Percentiles rank a stretch among this genome's conserved stretches.
Evolutionary conservation across 1,140 invertebrate species (phyloP).

Genomic region (Diuraphis noxia): DNA sequence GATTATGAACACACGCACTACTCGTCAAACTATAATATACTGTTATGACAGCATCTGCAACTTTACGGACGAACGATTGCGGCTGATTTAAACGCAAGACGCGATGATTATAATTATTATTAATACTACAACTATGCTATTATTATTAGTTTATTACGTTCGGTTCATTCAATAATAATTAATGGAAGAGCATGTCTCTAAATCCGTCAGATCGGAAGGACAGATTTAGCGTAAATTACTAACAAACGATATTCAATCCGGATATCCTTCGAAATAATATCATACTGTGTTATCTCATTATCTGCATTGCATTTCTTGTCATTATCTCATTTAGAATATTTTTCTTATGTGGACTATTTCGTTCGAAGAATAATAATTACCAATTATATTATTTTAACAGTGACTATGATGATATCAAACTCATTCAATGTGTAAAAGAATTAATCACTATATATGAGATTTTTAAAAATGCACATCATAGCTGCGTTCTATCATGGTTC

Average conservation of each 20-base stretch:
- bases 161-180: background rate
- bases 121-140: background rate
- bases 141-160: constrained; percentile 15
- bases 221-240: background rate
- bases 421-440: background rate
- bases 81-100: background rate
- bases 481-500: background rate
- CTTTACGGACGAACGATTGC: background rate
- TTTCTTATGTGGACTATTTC: background rate
- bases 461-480: background rate
- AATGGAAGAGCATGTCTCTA: background rate
- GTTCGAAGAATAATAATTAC: background rate
- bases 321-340: background rate
- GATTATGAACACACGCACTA: background rate
- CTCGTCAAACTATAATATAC: background rate
- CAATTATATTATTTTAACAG: background rate
- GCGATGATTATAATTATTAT: background rate
- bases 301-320: background rate
- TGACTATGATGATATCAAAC: background rate
- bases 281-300: background rate
- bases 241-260: background rate
- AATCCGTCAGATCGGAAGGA: background rate
- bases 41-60: background rate
- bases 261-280: background rate
- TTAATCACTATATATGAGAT: background rate